Percentiles rank a stretch among this genome's conserved stretches.
Evolutionary conservation across 1,140 invertebrate species (phyloP).

Genomic region (Halyomorpha halys): DNA sequence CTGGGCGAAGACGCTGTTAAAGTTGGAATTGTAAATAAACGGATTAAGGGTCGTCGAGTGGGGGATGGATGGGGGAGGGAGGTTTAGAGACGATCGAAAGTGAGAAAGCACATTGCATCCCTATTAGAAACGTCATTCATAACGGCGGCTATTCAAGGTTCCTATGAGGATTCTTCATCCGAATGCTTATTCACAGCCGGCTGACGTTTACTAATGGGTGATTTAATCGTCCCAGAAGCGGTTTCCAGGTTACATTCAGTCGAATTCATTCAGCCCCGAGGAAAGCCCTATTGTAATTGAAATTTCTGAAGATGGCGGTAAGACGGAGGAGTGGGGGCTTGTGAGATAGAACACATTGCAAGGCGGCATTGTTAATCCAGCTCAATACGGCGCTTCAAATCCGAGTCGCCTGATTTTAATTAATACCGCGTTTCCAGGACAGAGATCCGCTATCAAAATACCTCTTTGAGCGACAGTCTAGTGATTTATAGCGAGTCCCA

Average conservation of each 20-base stretch:
- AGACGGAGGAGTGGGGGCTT: not conserved
- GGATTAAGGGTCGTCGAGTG: no score
- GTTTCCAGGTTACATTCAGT: constrained; percentile 13
- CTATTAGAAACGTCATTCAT: constrained; percentile 18
- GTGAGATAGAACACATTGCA: constrained; percentile 20
- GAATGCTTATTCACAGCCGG: constrained; percentile 14
- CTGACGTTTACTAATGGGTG: constrained; percentile 23
- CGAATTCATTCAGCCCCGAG: constrained; percentile 21
- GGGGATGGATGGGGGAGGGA: not conserved
- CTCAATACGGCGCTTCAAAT: constrained; percentile 21
- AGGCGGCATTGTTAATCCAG: constrained; percentile 20
- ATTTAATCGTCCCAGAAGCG: constrained; percentile 16
- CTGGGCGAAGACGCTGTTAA: no score
- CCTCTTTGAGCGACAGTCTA: constrained; percentile 7
- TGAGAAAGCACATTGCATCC: constrained; percentile 4
- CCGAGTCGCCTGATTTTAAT: constrained; percentile 20
- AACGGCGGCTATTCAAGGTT: constrained; percentile 3
- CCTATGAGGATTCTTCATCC: constrained; percentile 15
- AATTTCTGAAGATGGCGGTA: constrained; percentile 20
- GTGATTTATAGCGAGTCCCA: constrained; percentile 21
- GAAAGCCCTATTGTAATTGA: constrained; percentile 25
- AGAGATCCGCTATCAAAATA: constrained; percentile 21
- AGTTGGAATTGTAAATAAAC: no score
- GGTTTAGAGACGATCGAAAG: constrained; percentile 2
- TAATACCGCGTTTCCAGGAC: constrained; percentile 11